Conservation (phyloP, 2,797 vertebrate species). For the Buphagus erythrorhynchus region DNA sequence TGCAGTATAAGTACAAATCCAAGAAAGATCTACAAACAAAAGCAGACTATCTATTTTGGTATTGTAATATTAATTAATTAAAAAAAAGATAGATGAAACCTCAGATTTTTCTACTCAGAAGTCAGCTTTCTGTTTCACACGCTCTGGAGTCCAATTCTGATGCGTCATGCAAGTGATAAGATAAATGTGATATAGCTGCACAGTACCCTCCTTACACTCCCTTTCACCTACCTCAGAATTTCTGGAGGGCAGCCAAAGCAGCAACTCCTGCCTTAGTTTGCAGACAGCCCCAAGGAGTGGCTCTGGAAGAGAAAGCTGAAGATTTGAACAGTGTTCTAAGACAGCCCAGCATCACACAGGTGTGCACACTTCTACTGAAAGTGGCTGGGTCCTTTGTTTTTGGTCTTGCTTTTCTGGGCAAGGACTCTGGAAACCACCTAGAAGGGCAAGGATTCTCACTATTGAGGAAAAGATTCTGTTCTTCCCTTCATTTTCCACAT, state of each 20-base stretch:
- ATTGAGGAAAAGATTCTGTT: accelerated
- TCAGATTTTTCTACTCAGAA: background rate
- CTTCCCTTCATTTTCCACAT: background rate
- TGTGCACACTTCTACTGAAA: background rate
- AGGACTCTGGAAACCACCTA: background rate
- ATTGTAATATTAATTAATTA: background rate
- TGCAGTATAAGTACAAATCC: background rate
- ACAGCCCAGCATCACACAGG: background rate
- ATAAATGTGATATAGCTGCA: background rate
- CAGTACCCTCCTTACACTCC: background rate
- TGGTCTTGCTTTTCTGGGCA: background rate
- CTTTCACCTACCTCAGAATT: background rate
- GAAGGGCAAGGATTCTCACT: background rate
- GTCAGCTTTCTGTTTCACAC: background rate
- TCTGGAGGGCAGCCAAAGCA: background rate
- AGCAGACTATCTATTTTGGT: background rate
- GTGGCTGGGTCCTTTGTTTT: background rate
- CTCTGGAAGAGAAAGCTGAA: background rate
- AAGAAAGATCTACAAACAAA: background rate
- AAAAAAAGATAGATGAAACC: background rate
- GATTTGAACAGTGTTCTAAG: background rate
- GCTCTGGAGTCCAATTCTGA: background rate
- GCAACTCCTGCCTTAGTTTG: background rate
- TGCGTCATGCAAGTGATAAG: background rate
- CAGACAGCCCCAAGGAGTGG: background rate